Conservation (phyloP, 2,888 invertebrate species). For the Dryobotodes eremita region DNA sequence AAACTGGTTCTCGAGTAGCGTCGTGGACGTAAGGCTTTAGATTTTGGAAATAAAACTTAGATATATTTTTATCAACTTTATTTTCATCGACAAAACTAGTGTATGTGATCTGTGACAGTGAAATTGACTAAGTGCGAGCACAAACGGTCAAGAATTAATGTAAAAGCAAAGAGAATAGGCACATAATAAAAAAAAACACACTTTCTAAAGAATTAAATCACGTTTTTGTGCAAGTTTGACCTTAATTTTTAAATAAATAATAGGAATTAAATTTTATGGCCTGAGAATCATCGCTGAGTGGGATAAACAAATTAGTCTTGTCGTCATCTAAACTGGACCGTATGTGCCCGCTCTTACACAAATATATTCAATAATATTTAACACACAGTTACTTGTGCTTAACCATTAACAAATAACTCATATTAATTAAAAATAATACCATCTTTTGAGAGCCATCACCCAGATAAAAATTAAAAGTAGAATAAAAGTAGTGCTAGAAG, state of each 20-base stretch:
- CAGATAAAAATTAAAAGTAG: not conserved
- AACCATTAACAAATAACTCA: conserved; percentile 9
- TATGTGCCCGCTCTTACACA: conserved; percentile 40
- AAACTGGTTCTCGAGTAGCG: not conserved
- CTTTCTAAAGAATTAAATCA: conserved; percentile 18
- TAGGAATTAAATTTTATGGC: not conserved
- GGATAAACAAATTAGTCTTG: not conserved
- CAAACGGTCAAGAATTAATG: conserved; percentile 9
- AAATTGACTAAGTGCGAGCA: conserved; percentile 35
- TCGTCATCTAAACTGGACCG: not conserved
- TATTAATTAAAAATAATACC: not conserved
- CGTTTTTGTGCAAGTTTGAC: conserved; percentile 16
- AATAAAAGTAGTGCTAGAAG: not conserved
- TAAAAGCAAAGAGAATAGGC: not conserved
- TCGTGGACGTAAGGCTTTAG: not conserved
- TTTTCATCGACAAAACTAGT: conserved; percentile 73
- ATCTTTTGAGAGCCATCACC: not conserved
- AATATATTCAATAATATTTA: conserved; percentile 37
- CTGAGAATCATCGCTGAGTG: not conserved
- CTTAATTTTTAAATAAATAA: conserved; percentile 12
- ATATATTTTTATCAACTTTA: conserved; percentile 64
- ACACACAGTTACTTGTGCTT: conserved; percentile 38
- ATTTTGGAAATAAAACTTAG: conserved; percentile 4
- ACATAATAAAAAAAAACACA: not conserved
- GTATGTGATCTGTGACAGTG: conserved; percentile 65